Evolutionary conservation across 2,797 vertebrate species (phyloP), one percentile per base, ranked within the genome.

Genomic region (Pseudomugil tenellus): DNA sequence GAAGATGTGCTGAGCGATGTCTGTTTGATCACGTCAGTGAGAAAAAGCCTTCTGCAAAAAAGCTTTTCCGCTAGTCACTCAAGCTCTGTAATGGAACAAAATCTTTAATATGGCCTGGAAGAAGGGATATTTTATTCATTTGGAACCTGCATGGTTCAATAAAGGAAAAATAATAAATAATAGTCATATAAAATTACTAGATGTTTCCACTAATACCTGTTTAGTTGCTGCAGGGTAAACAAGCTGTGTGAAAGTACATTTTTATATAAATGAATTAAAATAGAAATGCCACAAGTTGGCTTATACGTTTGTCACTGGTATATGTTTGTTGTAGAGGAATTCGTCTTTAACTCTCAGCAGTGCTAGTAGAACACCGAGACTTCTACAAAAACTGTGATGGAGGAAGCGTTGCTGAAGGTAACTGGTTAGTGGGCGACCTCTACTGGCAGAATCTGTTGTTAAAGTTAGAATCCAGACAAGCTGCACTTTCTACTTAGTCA

Each of bases 341-440:
- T 13, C 32, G 0, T n/a, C 3, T 61, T 2, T 34, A 14, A 9
- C 32, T 19, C 16, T 13, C 17, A 39, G 55, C 56, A 58, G 55
- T 43, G 23, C n/a, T 41, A n/a, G 48, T 17, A 43, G 4, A 54
- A 51, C 9, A 57, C 23, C 54, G 16, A 31, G 6, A 57, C 23
- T 32, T 3, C 29, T 32, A 16, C 6, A 55, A 23, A 23, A 13
- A 1, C 13, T 39, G 21, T 2, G 6, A n/a, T 23, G 3, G 49
- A 3, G 13, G 7, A 9, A 52, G 13, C 12, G 23, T 43, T 25
- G 3, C 5, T 23, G 8, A 6, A 48, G 11, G 34, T 48, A 17
- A 2, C 52, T 48, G 41, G 25, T 23, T 35, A 34, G 49, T 81
- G 2, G 25, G 53, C 66, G 91, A 66, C 89, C 83, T 86, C 91